phyloP scores from a whole-genome alignment of 2,113 vertebrate genomes.

The Brachypteracias leptosomus region DNA sequence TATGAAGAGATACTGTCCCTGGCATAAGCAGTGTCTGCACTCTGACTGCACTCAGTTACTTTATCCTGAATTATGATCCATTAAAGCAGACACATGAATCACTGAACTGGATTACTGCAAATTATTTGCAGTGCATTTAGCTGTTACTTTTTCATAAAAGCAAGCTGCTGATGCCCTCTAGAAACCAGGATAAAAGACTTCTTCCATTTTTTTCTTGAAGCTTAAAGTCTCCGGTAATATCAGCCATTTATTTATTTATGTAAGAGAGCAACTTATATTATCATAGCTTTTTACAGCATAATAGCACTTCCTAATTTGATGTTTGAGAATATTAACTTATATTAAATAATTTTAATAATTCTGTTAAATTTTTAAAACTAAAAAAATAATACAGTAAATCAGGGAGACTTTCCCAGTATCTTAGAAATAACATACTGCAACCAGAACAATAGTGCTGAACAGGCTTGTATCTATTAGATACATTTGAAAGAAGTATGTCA shows the following conservation, averaged over 20 bases:
- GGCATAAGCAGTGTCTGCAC: constrained; percentile 81
- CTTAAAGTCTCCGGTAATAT: constrained; percentile 77
- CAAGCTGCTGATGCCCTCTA: constrained; percentile 88
- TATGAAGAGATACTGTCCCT: constrained; percentile 85
- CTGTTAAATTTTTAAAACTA: constrained; percentile 39
- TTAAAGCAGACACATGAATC: constrained; percentile 91
- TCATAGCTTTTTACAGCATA: constrained; percentile 69
- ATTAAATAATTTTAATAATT: constrained; percentile 69
- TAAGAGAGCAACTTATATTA: constrained; percentile 76
- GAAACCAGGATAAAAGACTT: constrained; percentile 86
- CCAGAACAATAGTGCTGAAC: neutral
- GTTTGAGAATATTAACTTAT: constrained; percentile 64
- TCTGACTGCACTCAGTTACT: constrained; percentile 83
- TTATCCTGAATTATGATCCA: constrained; percentile 86
- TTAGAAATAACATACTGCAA: neutral
- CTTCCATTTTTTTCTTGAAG: constrained; percentile 74
- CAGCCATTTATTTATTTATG: constrained; percentile 82
- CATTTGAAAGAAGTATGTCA: neutral
- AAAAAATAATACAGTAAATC: neutral
- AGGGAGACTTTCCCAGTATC: neutral
- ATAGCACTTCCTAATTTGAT: constrained; percentile 71
- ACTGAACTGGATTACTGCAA: constrained; percentile 89
- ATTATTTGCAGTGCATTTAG: constrained; percentile 92
- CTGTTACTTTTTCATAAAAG: constrained; percentile 88
- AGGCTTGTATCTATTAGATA: neutral